Evolutionary conservation across 2,113 vertebrate species (phyloP), one percentile per base, ranked within the genome.

Genomic region (Progne subis): DNA sequence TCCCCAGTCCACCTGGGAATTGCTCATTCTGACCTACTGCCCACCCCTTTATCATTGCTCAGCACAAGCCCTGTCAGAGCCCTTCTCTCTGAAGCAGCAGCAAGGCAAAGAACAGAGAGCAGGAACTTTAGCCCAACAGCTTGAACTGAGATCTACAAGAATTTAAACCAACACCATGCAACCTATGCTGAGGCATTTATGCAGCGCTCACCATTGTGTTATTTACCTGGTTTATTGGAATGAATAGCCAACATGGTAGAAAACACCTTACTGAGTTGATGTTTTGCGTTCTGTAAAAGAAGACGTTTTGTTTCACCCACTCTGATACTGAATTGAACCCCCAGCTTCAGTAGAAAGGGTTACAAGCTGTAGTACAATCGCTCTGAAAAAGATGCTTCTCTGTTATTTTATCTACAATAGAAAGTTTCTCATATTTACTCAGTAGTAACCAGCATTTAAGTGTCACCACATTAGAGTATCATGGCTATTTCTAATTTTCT

Each of bases 211-310:
- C 34, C 41, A 12, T 4, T 18, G 82, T 61, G 92, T 92, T 55
- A 94, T 43, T 87, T 98, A 99, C 99, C 99, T 99, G 99, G 99
- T 92, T 99, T 99, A 95, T 99, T 98, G 11, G 99, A 97, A 93
- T 99, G 99, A 97, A 99, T 98, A 11, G 99, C 99, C 69, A 99
- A 96, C 98, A 99, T 97, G 49, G 98, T 81, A 61, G 99, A 99
- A 95, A 99, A 99, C 75, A 99, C 98, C 75, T 98, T 99, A 95
- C 99, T 99, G 80, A 99, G 98, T 50, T 99, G 98, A 82, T 90
- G 47, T 95, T 99, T 99, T 37, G 98, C 96, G 31, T 97, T 98
- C 99, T 99, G 94, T 61, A 96, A 95, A 95, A 55, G 89, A 95
- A 91, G 46, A 6, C 85, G 31, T 18, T 82, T 32, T 67, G 67